phyloP scores from a whole-genome alignment of 2,113 vertebrate genomes.

The Pristiophorus japonicus region DNA sequence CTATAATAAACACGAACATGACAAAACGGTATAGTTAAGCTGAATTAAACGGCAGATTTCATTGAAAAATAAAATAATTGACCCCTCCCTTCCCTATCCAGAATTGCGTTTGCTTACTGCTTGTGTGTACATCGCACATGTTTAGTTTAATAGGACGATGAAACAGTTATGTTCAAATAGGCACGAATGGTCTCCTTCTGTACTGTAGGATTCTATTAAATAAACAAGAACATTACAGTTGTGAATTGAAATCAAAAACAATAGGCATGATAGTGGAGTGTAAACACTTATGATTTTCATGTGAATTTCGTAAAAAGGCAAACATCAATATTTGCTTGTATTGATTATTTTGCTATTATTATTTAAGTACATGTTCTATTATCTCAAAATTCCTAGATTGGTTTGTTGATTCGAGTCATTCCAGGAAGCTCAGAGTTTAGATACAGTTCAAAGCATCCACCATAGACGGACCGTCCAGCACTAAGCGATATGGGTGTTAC shows the following conservation, averaged over 20 bases:
- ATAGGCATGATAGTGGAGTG: background rate
- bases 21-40: background rate
- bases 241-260: background rate
- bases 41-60: background rate
- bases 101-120: background rate
- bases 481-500: too few species aligned
- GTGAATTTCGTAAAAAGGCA: background rate
- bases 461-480: background rate
- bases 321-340: background rate
- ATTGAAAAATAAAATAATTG: background rate
- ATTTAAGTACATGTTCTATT: background rate
- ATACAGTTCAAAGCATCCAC: background rate
- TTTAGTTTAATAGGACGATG: background rate
- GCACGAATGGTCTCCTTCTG: background rate
- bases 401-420: conserved; percentile 13
- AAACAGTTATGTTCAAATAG: background rate
- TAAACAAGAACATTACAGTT: background rate
- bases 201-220: background rate
- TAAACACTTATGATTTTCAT: background rate
- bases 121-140: background rate
- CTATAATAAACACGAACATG: background rate
- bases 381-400: background rate
- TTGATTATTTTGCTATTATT: background rate
- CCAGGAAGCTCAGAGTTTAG: background rate
- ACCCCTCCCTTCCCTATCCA: background rate